Percentiles rank a stretch among this genome's conserved stretches.
phyloP scores from a whole-genome alignment of 1,140 invertebrate species.

The Calliopsis andreniformis region DNA sequence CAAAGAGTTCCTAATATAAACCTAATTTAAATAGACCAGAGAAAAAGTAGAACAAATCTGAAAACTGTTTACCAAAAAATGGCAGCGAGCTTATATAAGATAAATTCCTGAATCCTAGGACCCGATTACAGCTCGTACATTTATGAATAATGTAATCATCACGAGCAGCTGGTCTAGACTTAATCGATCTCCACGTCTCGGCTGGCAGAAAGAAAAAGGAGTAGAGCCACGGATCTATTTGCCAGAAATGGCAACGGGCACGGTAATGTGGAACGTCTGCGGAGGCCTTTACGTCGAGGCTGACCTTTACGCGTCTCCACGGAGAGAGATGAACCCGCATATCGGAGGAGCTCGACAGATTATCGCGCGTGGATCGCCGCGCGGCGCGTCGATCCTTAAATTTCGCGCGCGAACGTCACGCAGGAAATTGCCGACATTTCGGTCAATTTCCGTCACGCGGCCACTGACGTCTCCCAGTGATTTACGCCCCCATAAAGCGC shows the following conservation, averaged over 20 bases:
- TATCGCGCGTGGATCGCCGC: slow-evolving; percentile 17
- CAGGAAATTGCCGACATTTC: slow-evolving; percentile 4
- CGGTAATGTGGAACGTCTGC: slow-evolving; percentile 57
- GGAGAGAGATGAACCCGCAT: slow-evolving; percentile 48
- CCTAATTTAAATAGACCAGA: too few species aligned
- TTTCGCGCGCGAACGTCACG: neutral
- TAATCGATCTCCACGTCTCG: too few species aligned
- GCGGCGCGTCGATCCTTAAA: slow-evolving; percentile 12
- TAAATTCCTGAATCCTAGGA: too few species aligned
- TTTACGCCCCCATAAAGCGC: slow-evolving; percentile 5
- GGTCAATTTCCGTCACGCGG: slow-evolving; percentile 25
- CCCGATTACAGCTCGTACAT: too few species aligned
- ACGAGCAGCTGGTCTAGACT: too few species aligned
- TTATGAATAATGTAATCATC: too few species aligned
- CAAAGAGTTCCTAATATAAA: too few species aligned
- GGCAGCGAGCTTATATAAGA: too few species aligned
- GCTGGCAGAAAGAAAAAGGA: slow-evolving; percentile 22
- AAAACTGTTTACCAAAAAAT: too few species aligned
- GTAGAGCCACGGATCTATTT: slow-evolving; percentile 51
- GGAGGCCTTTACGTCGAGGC: slow-evolving; percentile 59
- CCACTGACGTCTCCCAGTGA: neutral
- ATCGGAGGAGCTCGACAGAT: slow-evolving; percentile 34
- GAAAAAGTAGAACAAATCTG: too few species aligned
- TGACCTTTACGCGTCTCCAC: slow-evolving; percentile 62
- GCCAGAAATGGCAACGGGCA: slow-evolving; percentile 65